These are phyloP conservation scores for Tylochromis polylepis DNA, from an alignment of 2,113 vertebrate genomes.

Conservation along the genomic window DNA sequence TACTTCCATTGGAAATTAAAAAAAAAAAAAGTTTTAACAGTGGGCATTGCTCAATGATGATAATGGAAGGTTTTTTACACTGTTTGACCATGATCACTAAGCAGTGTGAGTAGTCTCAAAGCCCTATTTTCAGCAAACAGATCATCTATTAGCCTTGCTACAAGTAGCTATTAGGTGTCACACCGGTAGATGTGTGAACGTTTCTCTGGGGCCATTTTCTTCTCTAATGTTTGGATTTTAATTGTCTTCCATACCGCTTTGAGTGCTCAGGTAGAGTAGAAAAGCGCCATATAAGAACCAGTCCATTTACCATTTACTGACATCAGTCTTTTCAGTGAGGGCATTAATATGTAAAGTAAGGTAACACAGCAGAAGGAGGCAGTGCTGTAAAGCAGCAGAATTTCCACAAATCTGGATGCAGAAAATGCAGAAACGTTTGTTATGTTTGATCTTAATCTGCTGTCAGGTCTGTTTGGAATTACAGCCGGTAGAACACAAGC, in stretches of 20 bases:
- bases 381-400: neutral
- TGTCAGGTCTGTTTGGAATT: neutral
- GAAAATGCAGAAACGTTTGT: neutral
- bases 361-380: neutral
- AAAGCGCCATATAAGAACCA: neutral
- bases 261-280: neutral
- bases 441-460: neutral
- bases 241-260: neutral
- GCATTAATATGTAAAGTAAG: neutral
- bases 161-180: neutral
- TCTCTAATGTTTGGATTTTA: neutral
- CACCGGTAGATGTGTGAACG: neutral
- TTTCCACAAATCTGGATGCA: neutral
- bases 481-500: neutral
- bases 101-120: neutral
- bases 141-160: neutral
- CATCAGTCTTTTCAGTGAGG: neutral
- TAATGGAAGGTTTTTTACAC: neutral
- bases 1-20: fast-evolving
- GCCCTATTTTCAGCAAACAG: neutral
- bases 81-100: slow-evolving; percentile 19
- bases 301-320: neutral
- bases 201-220: neutral
- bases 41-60: neutral
- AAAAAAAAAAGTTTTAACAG: neutral